Conservation (phyloP, 2,113 vertebrate genomes). For the Egretta garzetta region DNA sequence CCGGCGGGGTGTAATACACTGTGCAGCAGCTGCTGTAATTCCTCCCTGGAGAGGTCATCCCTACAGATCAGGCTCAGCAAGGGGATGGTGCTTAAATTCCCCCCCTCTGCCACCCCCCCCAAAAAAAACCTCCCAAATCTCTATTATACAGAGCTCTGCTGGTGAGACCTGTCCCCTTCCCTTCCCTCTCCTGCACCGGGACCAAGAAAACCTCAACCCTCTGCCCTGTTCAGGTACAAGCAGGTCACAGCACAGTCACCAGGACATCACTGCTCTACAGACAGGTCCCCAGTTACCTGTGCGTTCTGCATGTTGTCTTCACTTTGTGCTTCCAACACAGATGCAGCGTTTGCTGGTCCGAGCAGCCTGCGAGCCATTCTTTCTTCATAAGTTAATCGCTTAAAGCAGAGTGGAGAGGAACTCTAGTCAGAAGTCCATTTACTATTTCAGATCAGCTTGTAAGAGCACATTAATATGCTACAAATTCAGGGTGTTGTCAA, state of each 20-base stretch:
- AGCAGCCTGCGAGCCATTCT: slow-evolving; percentile 95
- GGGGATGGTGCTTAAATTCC: not conserved
- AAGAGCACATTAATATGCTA: not conserved
- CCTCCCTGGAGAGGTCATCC: slow-evolving; percentile 39
- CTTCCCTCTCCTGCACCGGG: not conserved
- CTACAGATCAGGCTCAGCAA: not conserved
- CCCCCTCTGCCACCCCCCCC: accelerated
- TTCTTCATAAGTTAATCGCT: slow-evolving; percentile 93
- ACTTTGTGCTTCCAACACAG: slow-evolving; percentile 83
- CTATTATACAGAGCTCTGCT: not conserved
- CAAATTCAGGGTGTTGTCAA: not conserved
- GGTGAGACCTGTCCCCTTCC: not conserved
- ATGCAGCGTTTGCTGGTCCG: slow-evolving; percentile 86
- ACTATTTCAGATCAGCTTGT: not conserved
- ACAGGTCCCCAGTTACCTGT: slow-evolving; percentile 78
- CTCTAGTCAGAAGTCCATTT: not conserved
- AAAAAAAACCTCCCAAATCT: not conserved
- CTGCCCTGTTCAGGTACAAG: not conserved
- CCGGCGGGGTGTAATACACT: not conserved
- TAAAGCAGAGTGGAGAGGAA: not conserved
- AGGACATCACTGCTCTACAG: not conserved
- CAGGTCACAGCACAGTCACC: not conserved
- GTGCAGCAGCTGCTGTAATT: slow-evolving; percentile 47
- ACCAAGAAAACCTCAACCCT: not conserved
- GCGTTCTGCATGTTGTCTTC: slow-evolving; percentile 76